Conservation (phyloP, 2,113 vertebrate species). For the Paedocypris sp. region DNA sequence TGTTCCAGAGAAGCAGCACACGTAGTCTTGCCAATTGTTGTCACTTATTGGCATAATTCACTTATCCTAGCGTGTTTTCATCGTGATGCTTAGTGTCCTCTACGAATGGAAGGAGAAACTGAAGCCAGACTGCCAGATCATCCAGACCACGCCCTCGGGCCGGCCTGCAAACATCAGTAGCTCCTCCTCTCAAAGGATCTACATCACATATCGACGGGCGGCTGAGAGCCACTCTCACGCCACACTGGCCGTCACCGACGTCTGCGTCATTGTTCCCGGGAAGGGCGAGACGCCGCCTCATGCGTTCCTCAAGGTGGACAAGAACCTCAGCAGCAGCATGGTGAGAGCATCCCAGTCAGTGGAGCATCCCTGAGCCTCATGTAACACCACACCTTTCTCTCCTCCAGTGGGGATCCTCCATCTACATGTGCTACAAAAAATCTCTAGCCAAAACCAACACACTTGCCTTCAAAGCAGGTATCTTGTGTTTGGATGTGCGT, state of each 20-base stretch:
- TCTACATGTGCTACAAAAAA: constrained; percentile 96
- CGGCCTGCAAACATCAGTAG: constrained; percentile 85
- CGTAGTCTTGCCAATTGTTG: neutral
- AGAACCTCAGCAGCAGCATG: constrained; percentile 96
- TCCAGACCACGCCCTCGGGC: constrained; percentile 85
- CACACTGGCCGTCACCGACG: constrained; percentile 85
- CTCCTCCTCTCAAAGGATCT: constrained; percentile 86
- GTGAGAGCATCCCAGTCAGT: constrained; percentile 57
- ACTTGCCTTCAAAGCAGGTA: constrained; percentile 96
- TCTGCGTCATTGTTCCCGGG: constrained; percentile 89
- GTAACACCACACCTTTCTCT: constrained; percentile 16
- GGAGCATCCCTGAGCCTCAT: neutral
- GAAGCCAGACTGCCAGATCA: constrained; percentile 89
- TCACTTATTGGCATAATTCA: neutral
- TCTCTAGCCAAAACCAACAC: constrained; percentile 96
- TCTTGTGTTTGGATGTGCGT: neutral
- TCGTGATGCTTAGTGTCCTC: constrained; percentile 64
- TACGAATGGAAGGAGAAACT: constrained; percentile 96
- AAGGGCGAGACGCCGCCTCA: constrained; percentile 95
- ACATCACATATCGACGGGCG: constrained; percentile 88
- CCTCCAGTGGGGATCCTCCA: constrained; percentile 89
- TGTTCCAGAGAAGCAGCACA: neutral
- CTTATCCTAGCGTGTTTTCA: neutral
- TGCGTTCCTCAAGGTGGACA: constrained; percentile 96
- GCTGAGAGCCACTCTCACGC: constrained; percentile 80